Percentiles rank a stretch among this genome's conserved stretches.
These are phyloP conservation scores for Grammomys dolichurus DNA, from an alignment of 2,113 vertebrate genomes.

Conservation along the genomic window DNA sequence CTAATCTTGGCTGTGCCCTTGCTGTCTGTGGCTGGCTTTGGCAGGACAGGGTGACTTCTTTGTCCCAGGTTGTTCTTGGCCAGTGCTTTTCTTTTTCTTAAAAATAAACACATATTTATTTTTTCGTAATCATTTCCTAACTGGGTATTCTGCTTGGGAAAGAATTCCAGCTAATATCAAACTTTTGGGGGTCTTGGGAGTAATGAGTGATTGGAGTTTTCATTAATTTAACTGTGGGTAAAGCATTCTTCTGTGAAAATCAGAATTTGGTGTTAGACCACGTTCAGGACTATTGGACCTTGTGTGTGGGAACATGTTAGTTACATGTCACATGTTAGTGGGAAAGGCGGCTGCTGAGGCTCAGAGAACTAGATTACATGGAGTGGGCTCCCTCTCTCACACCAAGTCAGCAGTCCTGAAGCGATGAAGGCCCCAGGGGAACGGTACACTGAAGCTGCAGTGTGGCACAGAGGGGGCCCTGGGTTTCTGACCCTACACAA, in stretches of 20 bases:
- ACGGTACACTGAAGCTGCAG: neutral
- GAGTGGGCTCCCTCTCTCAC: neutral
- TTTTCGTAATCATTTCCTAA: slow-evolving; percentile 79
- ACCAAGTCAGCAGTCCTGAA: neutral
- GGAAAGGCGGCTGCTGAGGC: slow-evolving; percentile 5
- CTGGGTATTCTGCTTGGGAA: slow-evolving; percentile 91
- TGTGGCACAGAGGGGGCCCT: neutral
- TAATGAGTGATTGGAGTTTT: neutral
- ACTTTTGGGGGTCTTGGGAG: neutral
- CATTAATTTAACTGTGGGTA: neutral
- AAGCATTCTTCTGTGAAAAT: slow-evolving; percentile 37
- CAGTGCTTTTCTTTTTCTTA: neutral
- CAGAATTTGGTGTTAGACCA: neutral
- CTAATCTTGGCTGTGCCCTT: neutral
- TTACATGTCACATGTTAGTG: slow-evolving; percentile 2
- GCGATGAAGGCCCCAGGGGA: slow-evolving; percentile 16
- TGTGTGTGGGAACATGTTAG: neutral
- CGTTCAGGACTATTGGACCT: neutral
- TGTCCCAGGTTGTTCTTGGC: slow-evolving; percentile 13
- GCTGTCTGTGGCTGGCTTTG: neutral
- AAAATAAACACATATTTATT: slow-evolving; percentile 55
- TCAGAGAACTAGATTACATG: slow-evolving; percentile 44
- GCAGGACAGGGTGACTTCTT: neutral
- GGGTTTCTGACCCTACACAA: neutral
- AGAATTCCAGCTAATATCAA: slow-evolving; percentile 41